These are phyloP conservation scores for Acipenser ruthenus DNA, from an alignment of 2,797 vertebrate genomes.

Conservation along the genomic window DNA sequence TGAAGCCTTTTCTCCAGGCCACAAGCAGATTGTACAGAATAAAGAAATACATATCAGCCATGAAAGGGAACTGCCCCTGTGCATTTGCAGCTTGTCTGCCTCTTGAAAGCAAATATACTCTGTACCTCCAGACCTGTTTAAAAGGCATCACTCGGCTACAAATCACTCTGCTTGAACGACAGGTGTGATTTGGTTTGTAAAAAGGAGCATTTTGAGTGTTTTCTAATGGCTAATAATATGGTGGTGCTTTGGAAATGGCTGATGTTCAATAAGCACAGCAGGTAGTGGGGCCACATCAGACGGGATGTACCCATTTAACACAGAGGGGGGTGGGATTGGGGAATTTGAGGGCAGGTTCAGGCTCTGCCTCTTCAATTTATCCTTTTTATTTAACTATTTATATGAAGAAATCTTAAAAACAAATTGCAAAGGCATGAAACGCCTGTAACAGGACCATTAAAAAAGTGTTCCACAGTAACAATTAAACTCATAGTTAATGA, in stretches of 20 bases:
- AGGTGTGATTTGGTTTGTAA: constrained; percentile 11
- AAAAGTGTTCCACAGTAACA: too few species aligned
- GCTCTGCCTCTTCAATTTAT: constrained; percentile 1
- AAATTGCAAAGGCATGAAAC: neutral
- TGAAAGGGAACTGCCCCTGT: constrained; percentile 10
- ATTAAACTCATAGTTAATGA: too few species aligned
- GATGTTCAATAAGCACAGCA: constrained; percentile 13
- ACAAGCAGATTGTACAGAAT: constrained; percentile 8
- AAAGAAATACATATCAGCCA: neutral
- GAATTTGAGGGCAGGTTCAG: neutral
- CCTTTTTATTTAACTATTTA: neutral
- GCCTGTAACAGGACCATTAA: neutral
- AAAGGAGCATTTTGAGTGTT: constrained; percentile 12
- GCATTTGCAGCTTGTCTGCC: constrained; percentile 10
- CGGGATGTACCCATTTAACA: constrained; percentile 5
- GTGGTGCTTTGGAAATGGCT: constrained; percentile 6
- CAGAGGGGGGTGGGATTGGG: neutral
- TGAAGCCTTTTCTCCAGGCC: constrained; percentile 15
- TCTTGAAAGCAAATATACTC: neutral
- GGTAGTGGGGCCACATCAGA: constrained; percentile 8
- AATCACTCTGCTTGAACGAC: neutral
- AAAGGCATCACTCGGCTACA: neutral
- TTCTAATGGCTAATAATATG: constrained; percentile 12
- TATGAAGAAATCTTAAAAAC: neutral
- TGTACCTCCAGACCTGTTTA: neutral